Base-by-base conservation (phyloP, 2,797 vertebrate genomes). In the Oophaga sylvatica region DNA sequence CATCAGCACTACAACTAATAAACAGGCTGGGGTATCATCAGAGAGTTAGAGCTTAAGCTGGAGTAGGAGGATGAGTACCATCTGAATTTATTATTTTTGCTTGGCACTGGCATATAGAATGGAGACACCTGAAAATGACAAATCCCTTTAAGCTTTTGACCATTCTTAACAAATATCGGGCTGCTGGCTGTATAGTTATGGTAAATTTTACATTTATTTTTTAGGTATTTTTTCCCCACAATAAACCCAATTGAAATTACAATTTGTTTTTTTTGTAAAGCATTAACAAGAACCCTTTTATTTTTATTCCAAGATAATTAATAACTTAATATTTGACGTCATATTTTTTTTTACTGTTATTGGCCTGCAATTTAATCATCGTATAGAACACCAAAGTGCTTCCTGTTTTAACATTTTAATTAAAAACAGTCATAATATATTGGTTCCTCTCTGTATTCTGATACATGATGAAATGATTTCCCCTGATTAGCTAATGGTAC, bases 391-490 rank as follows among this genome's bases (percentile, higher is more conserved):
- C 63, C 17, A 68, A 89, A 78, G 63, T 79, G 79, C 80, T 87
- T 22, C 29, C 84, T 70, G 3, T 83, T 90, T 88, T 60, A 82
- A 5, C 71, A 70, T 85, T 16, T 90, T 90, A 83, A 48, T 89
- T 78, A 88, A 84, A 88, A 84, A 79, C 19, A 48, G 45, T 82
- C 83, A 84, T 88, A 68, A 56, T 78, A 79, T 80, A 71, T 87
- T 77, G 75, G 53, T 85, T 65, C 9, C 63, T 90, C 29, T 84
- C 8, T 57, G 57, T 87, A 41, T 87, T 82, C 7, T 85, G 2
- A 65, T 65, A 53, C 48, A 76, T 68, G 70, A 79, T 48, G 87
- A 86, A 70, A 59, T 20, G 0, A 84, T 85, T 90, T 88, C 6
- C 48, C 84, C 79, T 87, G 82, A 84, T 60, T 60, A 78, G 80